A percentile compares a stretch with the other conserved stretches of the same genome.
Conservation (phyloP, 1,140 invertebrate species). For the Nymphalis io region DNA sequence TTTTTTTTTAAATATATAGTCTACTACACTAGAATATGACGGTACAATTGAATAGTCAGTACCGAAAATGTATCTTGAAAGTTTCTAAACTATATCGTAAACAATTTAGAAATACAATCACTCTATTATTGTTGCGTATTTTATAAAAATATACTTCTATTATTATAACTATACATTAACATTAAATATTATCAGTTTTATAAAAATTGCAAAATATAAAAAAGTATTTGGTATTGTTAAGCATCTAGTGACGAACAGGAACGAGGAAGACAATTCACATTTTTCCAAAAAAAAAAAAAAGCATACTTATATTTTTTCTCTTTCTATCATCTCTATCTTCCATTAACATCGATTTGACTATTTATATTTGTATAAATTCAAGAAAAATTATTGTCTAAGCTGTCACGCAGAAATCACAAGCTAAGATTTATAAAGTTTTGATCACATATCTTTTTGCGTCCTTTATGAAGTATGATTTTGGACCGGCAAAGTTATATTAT, state of each 20-base stretch:
- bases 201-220: conserved; percentile 18
- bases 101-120: background rate
- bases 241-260: background rate
- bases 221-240: background rate
- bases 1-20: no score
- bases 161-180: conserved; percentile 2
- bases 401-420: no score
- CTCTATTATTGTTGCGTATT: background rate
- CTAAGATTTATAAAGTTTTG: no score
- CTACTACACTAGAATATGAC: no score
- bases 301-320: no score
- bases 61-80: background rate
- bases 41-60: background rate
- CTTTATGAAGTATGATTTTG: no score
- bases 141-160: conserved; percentile 21
- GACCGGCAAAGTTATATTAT: no score
- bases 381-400: no score
- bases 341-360: background rate
- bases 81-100: background rate
- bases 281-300: no score
- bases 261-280: conserved; percentile 5
- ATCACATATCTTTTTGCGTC: no score
- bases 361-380: no score
- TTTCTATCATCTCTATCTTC: no score
- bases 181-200: conserved; percentile 7